Evolutionary conservation across 1,140 invertebrate species (phyloP).

Genomic region (Cheumatopsyche charites): DNA sequence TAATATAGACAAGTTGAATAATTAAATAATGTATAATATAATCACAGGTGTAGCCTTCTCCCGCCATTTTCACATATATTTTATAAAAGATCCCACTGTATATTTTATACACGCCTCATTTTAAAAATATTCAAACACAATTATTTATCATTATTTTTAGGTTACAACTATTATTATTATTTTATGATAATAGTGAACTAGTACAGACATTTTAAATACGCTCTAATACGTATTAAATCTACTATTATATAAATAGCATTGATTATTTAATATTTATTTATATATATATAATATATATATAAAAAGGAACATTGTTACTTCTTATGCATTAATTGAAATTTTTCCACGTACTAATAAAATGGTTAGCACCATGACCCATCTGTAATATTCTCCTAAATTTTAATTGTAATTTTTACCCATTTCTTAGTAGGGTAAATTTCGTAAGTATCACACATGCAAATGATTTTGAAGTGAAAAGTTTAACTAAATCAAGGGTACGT

Average conservation of each 20-base stretch:
- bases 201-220: conserved; percentile 48
- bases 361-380: conserved; percentile 49
- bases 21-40: conserved; percentile 47
- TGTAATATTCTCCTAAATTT: conserved; percentile 49
- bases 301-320: conserved; percentile 49
- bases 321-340: conserved; percentile 47
- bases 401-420: conserved; percentile 50
- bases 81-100: conserved; percentile 38
- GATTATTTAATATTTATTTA: conserved; percentile 44
- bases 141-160: conserved; percentile 27
- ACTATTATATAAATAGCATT: conserved; percentile 47
- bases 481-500: no score
- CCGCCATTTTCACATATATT: conserved; percentile 37
- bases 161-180: conserved; percentile 34
- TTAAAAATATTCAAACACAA: conserved; percentile 37
- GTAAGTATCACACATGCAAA: neutral
- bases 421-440: conserved; percentile 46
- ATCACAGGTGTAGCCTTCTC: conserved; percentile 49
- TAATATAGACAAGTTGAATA: conserved; percentile 39
- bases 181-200: conserved; percentile 45
- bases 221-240: conserved; percentile 47
- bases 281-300: conserved; percentile 43
- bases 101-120: conserved; percentile 38
- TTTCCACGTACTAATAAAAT: conserved; percentile 49
- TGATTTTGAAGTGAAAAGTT: neutral